phyloP scores from a whole-genome alignment of 2,113 vertebrate species.

The Emberiza fucata region DNA sequence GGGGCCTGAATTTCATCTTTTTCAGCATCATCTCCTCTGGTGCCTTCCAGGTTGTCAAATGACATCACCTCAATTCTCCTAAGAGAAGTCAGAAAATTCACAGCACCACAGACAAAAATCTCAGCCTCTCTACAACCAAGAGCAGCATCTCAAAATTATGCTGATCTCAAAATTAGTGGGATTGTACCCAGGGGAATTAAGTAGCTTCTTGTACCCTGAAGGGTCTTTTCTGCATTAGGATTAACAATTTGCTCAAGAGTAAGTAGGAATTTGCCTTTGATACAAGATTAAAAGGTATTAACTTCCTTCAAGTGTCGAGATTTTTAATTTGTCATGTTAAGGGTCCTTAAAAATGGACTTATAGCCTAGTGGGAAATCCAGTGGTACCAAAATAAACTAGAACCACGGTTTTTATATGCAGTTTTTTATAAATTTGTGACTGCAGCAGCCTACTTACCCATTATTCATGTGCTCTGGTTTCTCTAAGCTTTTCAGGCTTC shows the following conservation, averaged over 20 bases:
- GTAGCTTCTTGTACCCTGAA: not conserved
- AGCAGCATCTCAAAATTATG: too few relatives aligned
- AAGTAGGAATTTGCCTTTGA: not conserved
- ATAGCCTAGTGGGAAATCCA: not conserved
- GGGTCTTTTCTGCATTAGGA: not conserved
- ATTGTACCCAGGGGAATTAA: not conserved
- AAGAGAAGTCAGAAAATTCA: not conserved
- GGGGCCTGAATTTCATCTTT: fast-evolving
- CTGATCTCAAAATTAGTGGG: not conserved
- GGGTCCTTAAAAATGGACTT: not conserved
- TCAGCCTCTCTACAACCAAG: not conserved
- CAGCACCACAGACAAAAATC: not conserved
- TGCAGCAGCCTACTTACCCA: not conserved
- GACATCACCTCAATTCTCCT: not conserved
- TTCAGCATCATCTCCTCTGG: not conserved
- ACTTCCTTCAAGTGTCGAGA: not conserved
- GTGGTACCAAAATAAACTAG: not conserved
- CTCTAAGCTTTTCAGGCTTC: not conserved
- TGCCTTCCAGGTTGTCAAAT: not conserved
- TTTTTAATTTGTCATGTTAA: not conserved
- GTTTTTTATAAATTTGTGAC: not conserved
- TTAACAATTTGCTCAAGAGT: not conserved
- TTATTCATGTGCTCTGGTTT: not conserved
- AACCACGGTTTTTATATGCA: not conserved
- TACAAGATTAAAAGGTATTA: not conserved